A percentile compares a stretch with the other conserved stretches of the same genome.
Conservation (phyloP, 2,888 invertebrate genomes). For the Linnaemya tessellans region DNA sequence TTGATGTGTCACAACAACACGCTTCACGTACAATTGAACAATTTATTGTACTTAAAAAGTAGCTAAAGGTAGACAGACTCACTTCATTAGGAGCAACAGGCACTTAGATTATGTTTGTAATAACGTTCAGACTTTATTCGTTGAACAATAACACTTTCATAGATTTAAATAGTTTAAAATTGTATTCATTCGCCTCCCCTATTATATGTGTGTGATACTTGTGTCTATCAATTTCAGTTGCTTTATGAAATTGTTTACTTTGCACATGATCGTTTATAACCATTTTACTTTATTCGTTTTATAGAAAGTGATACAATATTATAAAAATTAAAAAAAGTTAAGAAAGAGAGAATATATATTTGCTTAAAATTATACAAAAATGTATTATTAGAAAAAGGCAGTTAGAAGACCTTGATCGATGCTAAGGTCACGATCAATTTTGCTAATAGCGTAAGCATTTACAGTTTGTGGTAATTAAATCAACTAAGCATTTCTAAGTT, state of each 20-base stretch:
- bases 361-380: background rate
- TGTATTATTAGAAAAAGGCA: no score
- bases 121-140: background rate
- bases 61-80: background rate
- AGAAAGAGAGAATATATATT: background rate
- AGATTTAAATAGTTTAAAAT: background rate
- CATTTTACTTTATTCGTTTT: background rate
- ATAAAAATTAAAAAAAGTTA: background rate
- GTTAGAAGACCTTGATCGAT: background rate
- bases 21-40: background rate
- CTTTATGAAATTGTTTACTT: conserved; percentile 12
- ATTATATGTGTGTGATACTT: background rate
- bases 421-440: background rate
- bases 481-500: no score
- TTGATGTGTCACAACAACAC: background rate
- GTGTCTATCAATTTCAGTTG: background rate
- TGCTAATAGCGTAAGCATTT: no score
- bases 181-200: background rate
- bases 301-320: conserved; percentile 17
- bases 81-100: no score
- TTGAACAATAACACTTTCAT: background rate
- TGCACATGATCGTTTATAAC: background rate
- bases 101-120: background rate
- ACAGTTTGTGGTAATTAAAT: conserved; percentile 4
- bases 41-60: background rate